Evolutionary conservation across 2,113 vertebrate species (phyloP).

Genomic region (Megalops atlanticus): DNA sequence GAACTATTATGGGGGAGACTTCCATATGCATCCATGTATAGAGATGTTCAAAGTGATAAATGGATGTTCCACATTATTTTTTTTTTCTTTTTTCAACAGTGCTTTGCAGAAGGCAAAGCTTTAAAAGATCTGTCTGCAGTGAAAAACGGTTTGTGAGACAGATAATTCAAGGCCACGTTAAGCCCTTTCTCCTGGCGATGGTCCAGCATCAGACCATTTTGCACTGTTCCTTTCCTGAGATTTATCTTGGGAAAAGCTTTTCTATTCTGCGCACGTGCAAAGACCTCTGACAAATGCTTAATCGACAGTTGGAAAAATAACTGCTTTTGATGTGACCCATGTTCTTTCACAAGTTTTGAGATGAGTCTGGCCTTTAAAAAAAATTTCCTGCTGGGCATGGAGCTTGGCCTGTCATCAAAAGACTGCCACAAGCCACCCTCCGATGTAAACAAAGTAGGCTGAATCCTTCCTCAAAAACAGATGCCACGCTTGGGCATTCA

Average conservation of each 20-base stretch:
- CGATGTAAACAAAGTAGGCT: background rate
- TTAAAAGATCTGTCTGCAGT: background rate
- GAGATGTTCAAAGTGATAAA: background rate
- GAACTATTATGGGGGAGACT: background rate
- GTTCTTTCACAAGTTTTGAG: background rate
- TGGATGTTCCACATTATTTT: background rate
- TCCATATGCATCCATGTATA: background rate
- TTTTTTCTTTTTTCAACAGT: background rate
- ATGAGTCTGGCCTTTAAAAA: background rate
- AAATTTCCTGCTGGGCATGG: no score
- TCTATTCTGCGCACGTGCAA: background rate
- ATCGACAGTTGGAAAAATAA: background rate
- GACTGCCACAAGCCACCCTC: background rate
- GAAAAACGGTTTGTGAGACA: background rate
- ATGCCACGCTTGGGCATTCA: slow-evolving; percentile 9
- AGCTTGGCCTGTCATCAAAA: background rate
- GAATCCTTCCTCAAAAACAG: background rate
- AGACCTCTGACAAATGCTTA: background rate
- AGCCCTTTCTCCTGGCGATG: background rate
- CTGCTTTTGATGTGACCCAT: background rate
- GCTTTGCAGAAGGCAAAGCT: no score
- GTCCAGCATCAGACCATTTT: background rate
- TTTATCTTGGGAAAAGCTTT: background rate
- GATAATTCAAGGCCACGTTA: background rate
- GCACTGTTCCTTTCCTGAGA: background rate